phyloP scores from a whole-genome alignment of 1,140 invertebrate genomes.

The Bombus confusus region DNA sequence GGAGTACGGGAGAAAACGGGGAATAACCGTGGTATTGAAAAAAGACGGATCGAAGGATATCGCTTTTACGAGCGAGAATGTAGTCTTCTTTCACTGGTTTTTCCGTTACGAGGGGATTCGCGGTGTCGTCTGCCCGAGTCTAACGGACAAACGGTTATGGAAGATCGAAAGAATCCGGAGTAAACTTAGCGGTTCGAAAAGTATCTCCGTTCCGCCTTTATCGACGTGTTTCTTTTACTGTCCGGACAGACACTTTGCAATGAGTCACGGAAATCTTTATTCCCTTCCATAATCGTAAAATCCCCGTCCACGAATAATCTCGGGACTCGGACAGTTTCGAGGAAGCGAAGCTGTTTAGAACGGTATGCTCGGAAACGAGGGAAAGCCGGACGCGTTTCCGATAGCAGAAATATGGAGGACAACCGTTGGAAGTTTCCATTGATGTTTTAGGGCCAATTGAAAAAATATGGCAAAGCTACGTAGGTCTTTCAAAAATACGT shows the following conservation, averaged over 20 bases:
- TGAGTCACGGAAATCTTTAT: conserved; percentile 55
- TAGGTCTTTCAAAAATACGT: neutral
- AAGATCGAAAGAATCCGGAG: conserved; percentile 29
- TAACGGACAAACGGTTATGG: neutral
- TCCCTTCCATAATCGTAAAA: conserved; percentile 49
- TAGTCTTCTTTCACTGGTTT: conserved; percentile 18
- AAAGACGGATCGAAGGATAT: neutral
- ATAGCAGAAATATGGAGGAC: neutral
- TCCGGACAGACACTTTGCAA: conserved; percentile 1
- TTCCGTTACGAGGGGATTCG: conserved; percentile 45
- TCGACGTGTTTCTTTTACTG: conserved; percentile 49
- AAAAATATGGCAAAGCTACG: neutral
- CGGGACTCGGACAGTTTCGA: neutral
- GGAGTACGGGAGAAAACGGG: neutral
- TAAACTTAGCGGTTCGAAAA: conserved; percentile 1
- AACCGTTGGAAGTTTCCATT: no score
- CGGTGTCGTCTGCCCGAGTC: conserved; percentile 20
- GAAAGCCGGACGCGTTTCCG: conserved; percentile 15
- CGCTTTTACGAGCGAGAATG: conserved; percentile 53
- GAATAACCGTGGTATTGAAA: neutral
- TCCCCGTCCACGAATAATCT: conserved; percentile 18
- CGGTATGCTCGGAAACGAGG: neutral
- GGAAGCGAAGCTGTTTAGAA: neutral
- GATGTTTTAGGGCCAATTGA: no score
- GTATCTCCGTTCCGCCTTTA: conserved; percentile 1